These are phyloP conservation scores for Ecliptopera silaceata DNA, from an alignment of 2,888 invertebrate species.

Conservation along the genomic window DNA sequence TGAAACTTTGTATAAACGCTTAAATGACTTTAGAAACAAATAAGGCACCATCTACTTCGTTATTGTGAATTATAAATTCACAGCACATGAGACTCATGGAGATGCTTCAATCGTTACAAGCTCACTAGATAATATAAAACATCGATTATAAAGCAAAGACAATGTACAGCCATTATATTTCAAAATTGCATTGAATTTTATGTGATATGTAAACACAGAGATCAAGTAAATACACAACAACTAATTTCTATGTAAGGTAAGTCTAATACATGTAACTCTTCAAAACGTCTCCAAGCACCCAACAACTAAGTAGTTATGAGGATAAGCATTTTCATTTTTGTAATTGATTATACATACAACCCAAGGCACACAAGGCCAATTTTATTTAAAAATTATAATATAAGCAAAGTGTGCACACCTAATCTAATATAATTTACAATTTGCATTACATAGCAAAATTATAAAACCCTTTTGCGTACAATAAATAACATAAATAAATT, in stretches of 20 bases:
- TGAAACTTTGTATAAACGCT: background rate
- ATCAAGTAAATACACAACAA: slow-evolving; percentile 52
- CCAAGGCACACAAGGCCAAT: background rate
- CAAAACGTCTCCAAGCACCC: slow-evolving; percentile 57
- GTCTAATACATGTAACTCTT: slow-evolving; percentile 45
- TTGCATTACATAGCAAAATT: slow-evolving; percentile 1
- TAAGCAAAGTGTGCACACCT: background rate
- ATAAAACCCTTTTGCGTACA: slow-evolving; percentile 5
- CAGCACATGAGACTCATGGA: slow-evolving; percentile 52
- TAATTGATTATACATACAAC: background rate
- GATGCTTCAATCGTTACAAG: slow-evolving; percentile 49
- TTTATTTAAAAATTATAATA: background rate
- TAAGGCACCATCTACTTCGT: slow-evolving; percentile 65
- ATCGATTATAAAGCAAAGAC: slow-evolving; percentile 46
- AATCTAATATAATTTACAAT: background rate
- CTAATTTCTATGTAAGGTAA: slow-evolving; percentile 41
- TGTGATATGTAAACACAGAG: slow-evolving; percentile 64
- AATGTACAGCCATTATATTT: slow-evolving; percentile 53
- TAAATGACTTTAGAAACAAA: slow-evolving; percentile 42
- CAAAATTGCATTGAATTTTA: slow-evolving; percentile 48
- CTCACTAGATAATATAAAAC: slow-evolving; percentile 45
- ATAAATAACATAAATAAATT: background rate
- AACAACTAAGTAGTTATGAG: no score
- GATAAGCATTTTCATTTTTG: slow-evolving; percentile 1
- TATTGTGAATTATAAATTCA: slow-evolving; percentile 38